Conservation (phyloP, 2,113 vertebrate genomes). For the Mormyrus lacerda region DNA sequence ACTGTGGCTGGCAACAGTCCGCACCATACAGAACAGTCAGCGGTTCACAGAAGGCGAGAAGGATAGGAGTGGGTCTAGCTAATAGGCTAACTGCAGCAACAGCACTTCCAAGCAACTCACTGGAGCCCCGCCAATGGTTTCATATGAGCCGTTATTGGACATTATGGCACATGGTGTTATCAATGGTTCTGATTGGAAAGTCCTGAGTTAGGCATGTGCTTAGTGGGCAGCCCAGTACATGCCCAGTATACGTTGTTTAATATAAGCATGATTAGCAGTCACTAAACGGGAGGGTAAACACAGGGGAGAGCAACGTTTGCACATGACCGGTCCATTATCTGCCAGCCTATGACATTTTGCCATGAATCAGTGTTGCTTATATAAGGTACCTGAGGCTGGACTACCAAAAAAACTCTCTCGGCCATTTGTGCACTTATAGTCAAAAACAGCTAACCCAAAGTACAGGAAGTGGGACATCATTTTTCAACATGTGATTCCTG, state of each 20-base stretch:
- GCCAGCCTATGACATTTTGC: background rate
- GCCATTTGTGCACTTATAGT: background rate
- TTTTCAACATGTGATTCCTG: background rate
- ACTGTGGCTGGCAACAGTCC: background rate
- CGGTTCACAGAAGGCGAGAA: background rate
- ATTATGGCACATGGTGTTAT: background rate
- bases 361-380: background rate
- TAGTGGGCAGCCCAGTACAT: background rate
- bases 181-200: background rate
- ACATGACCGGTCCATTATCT: background rate
- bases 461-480: background rate
- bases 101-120: background rate
- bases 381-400: background rate
- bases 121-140: background rate
- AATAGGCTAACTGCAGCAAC: background rate
- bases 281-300: background rate
- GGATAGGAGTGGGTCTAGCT: background rate
- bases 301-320: background rate
- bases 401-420: background rate
- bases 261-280: background rate
- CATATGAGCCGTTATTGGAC: background rate
- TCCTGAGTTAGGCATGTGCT: background rate
- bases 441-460: background rate
- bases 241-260: background rate
- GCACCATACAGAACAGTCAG: background rate